Conservation (phyloP, 1,140 invertebrate species). For the Eueides isabella region DNA sequence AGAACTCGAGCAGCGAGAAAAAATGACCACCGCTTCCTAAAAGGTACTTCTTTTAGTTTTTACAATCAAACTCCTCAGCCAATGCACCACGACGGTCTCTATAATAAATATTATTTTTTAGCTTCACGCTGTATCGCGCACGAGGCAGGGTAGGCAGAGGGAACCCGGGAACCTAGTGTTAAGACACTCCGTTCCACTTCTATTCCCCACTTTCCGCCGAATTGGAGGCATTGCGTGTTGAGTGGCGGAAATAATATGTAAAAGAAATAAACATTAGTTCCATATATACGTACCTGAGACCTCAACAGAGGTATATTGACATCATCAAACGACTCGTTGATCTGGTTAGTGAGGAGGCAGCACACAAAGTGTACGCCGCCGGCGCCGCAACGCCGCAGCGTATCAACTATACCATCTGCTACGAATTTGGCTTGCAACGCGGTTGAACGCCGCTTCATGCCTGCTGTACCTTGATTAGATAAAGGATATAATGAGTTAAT, state of each 20-base stretch:
- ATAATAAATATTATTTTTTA: no score
- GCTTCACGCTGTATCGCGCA: no score
- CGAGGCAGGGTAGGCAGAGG: no score
- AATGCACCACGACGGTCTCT: no score
- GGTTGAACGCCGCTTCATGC: conserved; percentile 93
- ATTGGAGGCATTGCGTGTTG: no score
- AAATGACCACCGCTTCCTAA: no score
- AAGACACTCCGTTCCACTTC: no score
- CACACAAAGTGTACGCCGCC: conserved; percentile 91
- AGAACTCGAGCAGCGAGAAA: no score
- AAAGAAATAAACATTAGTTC: background rate
- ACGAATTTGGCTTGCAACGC: conserved; percentile 95
- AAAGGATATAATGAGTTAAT: background rate
- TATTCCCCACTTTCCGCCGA: no score
- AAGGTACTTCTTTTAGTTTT: no score
- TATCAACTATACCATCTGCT: conserved; percentile 95
- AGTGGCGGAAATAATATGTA: background rate
- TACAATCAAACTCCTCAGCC: no score
- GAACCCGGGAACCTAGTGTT: no score
- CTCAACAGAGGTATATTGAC: conserved; percentile 94
- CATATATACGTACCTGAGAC: conserved; percentile 88
- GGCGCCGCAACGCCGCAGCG: conserved; percentile 90
- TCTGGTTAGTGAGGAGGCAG: conserved; percentile 89
- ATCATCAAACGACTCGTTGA: conserved; percentile 83
- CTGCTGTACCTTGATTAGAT: conserved; percentile 84